Percentiles rank a stretch among this genome's conserved stretches.
Conservation (phyloP, 2,797 vertebrate species). For the Amazonetta brasiliensis region DNA sequence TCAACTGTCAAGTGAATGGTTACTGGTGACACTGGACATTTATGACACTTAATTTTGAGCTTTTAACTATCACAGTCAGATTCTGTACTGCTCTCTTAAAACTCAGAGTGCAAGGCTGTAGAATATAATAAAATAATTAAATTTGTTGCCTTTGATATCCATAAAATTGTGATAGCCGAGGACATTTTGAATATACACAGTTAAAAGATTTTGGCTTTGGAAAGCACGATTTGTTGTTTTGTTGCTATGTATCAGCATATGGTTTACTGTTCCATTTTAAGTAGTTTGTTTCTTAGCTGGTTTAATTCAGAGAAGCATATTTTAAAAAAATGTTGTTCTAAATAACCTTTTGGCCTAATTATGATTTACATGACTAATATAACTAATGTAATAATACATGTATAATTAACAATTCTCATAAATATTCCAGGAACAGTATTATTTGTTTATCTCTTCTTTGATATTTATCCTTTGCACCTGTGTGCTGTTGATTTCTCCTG, state of each 20-base stretch:
- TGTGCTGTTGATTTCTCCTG: constrained; percentile 4
- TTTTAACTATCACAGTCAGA: neutral
- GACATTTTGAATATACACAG: neutral
- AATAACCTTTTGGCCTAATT: neutral
- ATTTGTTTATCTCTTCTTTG: neutral
- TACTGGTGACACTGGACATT: neutral
- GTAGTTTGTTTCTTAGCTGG: neutral
- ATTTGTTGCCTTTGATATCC: neutral
- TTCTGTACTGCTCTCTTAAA: neutral
- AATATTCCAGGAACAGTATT: neutral
- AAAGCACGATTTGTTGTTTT: neutral
- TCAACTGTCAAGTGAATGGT: neutral
- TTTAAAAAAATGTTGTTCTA: neutral
- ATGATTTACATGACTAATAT: neutral
- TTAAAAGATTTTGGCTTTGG: neutral
- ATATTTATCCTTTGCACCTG: neutral
- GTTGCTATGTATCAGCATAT: neutral
- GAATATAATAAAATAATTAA: neutral
- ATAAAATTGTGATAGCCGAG: neutral
- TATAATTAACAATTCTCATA: neutral
- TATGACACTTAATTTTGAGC: neutral
- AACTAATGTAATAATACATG: neutral
- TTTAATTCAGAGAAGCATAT: neutral
- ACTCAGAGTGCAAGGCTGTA: neutral
- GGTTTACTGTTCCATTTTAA: neutral